Conservation (phyloP, 2,113 vertebrate species). For the Corvus moneduloides region DNA sequence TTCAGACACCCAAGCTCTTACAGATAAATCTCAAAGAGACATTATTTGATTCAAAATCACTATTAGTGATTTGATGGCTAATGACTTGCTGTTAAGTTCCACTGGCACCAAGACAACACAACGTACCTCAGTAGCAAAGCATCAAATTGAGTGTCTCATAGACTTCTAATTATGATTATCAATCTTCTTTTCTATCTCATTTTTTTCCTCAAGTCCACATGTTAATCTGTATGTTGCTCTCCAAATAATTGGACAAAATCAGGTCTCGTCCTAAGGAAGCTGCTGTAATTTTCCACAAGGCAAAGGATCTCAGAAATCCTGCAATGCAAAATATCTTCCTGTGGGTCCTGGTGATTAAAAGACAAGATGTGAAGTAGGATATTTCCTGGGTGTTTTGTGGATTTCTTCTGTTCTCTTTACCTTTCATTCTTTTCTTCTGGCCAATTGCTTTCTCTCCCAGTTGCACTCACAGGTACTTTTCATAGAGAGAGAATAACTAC, state of each 20-base stretch:
- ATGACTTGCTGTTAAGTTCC: constrained; percentile 41
- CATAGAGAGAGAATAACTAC: neutral
- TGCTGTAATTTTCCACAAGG: neutral
- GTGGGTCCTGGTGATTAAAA: neutral
- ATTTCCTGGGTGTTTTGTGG: neutral
- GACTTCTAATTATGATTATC: constrained; percentile 46
- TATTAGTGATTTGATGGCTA: constrained; percentile 32
- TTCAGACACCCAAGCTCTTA: constrained; percentile 29
- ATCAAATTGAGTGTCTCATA: neutral
- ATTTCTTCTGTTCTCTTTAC: neutral
- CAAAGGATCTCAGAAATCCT: neutral
- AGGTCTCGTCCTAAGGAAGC: neutral
- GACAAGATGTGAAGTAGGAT: neutral
- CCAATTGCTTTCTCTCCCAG: neutral
- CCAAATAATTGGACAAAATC: neutral
- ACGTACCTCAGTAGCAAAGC: neutral
- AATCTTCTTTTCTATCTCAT: constrained; percentile 18
- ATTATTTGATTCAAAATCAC: constrained; percentile 48
- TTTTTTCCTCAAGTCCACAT: neutral
- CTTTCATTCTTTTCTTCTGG: neutral
- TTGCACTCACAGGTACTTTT: neutral
- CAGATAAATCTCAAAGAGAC: constrained; percentile 27
- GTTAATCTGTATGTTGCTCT: neutral
- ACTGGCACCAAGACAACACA: neutral
- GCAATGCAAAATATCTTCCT: neutral